A percentile compares a stretch with the other conserved stretches of the same genome.
Conservation (phyloP, 2,888 invertebrate genomes). For the Amphimallon solstitiale region DNA sequence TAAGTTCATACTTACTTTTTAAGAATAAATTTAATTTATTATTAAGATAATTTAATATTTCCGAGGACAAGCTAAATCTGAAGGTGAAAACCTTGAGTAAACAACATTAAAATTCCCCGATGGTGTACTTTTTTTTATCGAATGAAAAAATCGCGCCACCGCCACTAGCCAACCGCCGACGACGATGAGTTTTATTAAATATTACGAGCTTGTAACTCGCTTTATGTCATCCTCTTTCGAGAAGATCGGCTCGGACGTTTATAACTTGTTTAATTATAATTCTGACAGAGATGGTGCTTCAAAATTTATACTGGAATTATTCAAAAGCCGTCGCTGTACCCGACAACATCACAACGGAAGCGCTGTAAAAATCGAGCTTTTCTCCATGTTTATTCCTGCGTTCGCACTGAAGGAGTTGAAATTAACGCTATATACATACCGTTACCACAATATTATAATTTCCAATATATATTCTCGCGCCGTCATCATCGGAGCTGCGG, state of each 20-base stretch:
- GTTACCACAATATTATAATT: slow-evolving; percentile 22
- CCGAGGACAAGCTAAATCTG: too few species aligned
- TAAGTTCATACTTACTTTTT: too few species aligned
- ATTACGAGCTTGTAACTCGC: background rate
- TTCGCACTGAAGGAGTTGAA: slow-evolving; percentile 1
- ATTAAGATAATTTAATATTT: too few species aligned
- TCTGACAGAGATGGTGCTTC: slow-evolving; percentile 20
- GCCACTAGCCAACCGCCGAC: too few species aligned
- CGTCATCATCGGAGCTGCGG: slow-evolving; percentile 4
- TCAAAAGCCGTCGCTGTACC: slow-evolving; percentile 29
- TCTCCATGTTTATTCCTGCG: background rate
- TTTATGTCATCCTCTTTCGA: slow-evolving; percentile 6
- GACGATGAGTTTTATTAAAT: background rate
- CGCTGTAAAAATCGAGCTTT: slow-evolving; percentile 18
- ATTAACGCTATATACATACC: slow-evolving; percentile 12
- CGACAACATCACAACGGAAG: background rate
- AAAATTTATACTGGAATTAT: slow-evolving; percentile 31
- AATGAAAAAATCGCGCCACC: too few species aligned
- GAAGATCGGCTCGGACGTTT: slow-evolving; percentile 13
- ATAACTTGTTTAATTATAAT: slow-evolving; percentile 30
- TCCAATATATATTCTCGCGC: slow-evolving; percentile 32
- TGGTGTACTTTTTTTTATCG: too few species aligned
- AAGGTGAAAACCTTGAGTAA: too few species aligned
- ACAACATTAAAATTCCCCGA: too few species aligned
- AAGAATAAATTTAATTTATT: too few species aligned